phyloP scores from a whole-genome alignment of 2,888 invertebrate genomes.

The Polylopha cassiicola region DNA sequence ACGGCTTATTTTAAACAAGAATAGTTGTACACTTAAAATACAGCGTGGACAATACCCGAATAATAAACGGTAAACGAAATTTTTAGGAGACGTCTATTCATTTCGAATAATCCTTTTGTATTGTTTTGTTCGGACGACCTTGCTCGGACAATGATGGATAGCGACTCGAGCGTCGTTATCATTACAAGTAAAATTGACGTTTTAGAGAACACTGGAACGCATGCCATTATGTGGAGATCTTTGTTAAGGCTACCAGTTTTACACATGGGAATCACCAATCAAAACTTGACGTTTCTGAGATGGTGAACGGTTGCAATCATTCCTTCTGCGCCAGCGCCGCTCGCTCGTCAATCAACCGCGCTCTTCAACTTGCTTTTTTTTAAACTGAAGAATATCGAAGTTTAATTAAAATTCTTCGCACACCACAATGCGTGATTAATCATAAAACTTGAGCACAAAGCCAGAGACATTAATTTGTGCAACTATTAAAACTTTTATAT shows the following conservation, averaged over 20 bases:
- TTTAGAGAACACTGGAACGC: slow-evolving; percentile 35
- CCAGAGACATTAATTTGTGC: slow-evolving; percentile 22
- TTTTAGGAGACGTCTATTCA: slow-evolving; percentile 28
- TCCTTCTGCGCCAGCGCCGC: slow-evolving; percentile 49
- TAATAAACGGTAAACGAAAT: slow-evolving; percentile 26
- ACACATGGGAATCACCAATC: slow-evolving; percentile 77
- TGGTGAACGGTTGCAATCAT: slow-evolving; percentile 56
- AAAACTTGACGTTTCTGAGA: slow-evolving; percentile 68
- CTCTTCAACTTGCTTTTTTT: slow-evolving; percentile 43
- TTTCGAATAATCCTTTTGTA: slow-evolving; percentile 39
- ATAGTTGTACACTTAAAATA: slow-evolving; percentile 1
- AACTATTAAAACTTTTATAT: slow-evolving; percentile 25
- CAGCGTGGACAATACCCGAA: slow-evolving; percentile 2
- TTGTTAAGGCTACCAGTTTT: slow-evolving; percentile 63
- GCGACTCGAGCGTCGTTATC: slow-evolving; percentile 35
- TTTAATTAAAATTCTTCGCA: slow-evolving; percentile 58
- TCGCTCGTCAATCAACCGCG: slow-evolving; percentile 61
- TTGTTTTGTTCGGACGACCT: slow-evolving; percentile 55
- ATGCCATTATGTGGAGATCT: slow-evolving; percentile 16
- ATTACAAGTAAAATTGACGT: slow-evolving; percentile 35
- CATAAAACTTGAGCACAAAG: slow-evolving; percentile 24
- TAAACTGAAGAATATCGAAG: slow-evolving; percentile 49
- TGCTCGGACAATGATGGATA: slow-evolving; percentile 62
- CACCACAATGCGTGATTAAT: slow-evolving; percentile 24
- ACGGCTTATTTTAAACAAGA: not conserved